A percentile compares a stretch with the other conserved stretches of the same genome.
These are phyloP conservation scores for Drosophila crucigera DNA, from an alignment of 2,888 invertebrate species.

Conservation along the genomic window DNA sequence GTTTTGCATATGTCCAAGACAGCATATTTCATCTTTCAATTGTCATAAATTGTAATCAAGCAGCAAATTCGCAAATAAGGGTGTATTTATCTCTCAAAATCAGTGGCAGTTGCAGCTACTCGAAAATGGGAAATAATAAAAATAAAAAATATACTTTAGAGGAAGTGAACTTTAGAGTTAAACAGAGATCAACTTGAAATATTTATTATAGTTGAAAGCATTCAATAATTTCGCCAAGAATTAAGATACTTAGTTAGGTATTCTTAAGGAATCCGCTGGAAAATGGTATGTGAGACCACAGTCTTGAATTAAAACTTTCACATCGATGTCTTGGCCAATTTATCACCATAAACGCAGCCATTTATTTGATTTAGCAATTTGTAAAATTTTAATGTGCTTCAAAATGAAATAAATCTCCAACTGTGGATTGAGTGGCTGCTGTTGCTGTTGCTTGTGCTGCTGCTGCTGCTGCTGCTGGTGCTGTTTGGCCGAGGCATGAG, in stretches of 20 bases:
- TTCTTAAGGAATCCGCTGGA: conserved; percentile 8
- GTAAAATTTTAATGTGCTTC: conserved; percentile 81
- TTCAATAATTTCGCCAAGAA: background rate
- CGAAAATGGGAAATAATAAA: background rate
- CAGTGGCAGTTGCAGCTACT: background rate
- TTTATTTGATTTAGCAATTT: conserved; percentile 80
- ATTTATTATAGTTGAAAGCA: background rate
- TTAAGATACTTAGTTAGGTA: conserved; percentile 1
- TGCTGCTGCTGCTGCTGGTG: background rate
- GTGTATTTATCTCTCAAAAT: background rate
- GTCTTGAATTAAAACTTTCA: conserved; percentile 54
- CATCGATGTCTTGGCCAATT: conserved; percentile 65
- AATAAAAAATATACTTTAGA: background rate
- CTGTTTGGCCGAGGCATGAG: background rate
- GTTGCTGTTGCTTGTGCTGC: background rate
- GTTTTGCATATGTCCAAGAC: conserved; percentile 53
- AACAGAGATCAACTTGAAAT: rapidly evolving
- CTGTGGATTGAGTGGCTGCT: conserved; percentile 66
- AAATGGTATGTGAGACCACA: conserved; percentile 19
- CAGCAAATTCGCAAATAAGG: conserved; percentile 18
- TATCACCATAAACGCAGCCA: conserved; percentile 79
- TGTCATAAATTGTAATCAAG: conserved; percentile 57
- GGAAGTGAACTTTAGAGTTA: background rate
- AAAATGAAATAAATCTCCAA: conserved; percentile 73
- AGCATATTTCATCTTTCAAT: conserved; percentile 58